Evolutionary conservation across 2,888 invertebrate genomes (phyloP).

Genomic region (Drosophila merina): DNA sequence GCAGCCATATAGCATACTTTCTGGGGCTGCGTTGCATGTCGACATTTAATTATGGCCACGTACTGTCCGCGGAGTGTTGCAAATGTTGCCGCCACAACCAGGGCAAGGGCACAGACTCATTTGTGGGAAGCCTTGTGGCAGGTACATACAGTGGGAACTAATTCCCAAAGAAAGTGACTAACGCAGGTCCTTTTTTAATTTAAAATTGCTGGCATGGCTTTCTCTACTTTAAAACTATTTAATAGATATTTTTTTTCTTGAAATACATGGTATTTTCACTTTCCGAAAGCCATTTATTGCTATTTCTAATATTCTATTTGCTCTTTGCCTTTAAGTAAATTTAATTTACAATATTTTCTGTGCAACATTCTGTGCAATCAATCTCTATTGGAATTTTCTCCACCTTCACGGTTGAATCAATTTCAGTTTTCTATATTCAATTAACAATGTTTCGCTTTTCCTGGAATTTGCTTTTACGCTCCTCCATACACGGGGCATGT

Average conservation of each 20-base stretch:
- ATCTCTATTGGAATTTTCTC: conserved; percentile 15
- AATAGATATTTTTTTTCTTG: too few species aligned
- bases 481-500: conserved; percentile 11
- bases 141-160: conserved; percentile 5
- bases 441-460: conserved; percentile 17
- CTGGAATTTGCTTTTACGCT: conserved; percentile 26
- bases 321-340: not conserved
- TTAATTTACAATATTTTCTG: conserved; percentile 1
- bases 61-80: conserved; percentile 47
- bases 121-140: conserved; percentile 2
- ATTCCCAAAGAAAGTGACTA: not conserved
- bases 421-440: conserved; percentile 41
- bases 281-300: not conserved
- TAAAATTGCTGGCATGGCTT: too few species aligned
- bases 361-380: conserved; percentile 13
- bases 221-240: too few species aligned
- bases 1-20: conserved; percentile 42
- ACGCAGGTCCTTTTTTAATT: not conserved
- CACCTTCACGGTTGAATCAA: conserved; percentile 9
- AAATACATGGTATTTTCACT: too few species aligned
- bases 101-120: conserved; percentile 27
- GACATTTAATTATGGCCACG: conserved; percentile 80
- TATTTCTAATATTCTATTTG: not conserved
- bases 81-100: conserved; percentile 18
- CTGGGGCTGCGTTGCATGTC: conserved; percentile 70